phyloP scores from a whole-genome alignment of 2,797 vertebrate species.

The Hephaestus fuliginosus region DNA sequence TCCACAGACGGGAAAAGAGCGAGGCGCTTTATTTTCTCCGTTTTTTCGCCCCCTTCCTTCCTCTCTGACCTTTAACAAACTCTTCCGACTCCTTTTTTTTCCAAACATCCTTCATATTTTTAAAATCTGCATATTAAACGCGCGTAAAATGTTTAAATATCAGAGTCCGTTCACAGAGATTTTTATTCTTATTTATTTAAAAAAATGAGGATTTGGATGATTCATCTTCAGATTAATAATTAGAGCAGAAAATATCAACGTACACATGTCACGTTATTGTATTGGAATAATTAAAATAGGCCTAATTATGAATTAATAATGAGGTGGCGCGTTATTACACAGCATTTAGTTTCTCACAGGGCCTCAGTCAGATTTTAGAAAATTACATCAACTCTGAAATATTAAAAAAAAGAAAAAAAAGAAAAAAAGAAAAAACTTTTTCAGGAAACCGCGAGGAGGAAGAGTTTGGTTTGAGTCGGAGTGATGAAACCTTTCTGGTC shows the following conservation, averaged over 20 bases:
- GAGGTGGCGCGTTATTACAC: not conserved
- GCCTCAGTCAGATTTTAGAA: slow-evolving; percentile 14
- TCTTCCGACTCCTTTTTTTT: not conserved
- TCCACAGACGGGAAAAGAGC: no score
- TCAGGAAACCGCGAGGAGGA: slow-evolving; percentile 50
- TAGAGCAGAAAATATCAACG: not conserved
- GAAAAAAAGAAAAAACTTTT: not conserved
- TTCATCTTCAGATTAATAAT: not conserved
- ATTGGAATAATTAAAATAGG: not conserved
- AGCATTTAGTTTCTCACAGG: not conserved
- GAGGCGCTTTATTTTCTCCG: no score
- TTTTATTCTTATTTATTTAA: no score
- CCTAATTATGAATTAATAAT: not conserved
- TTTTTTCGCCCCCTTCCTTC: not conserved
- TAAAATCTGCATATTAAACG: not conserved
- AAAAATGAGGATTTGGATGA: no score
- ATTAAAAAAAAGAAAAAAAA: not conserved
- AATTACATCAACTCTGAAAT: not conserved
- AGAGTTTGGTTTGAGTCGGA: slow-evolving; percentile 57
- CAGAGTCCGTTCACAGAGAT: no score
- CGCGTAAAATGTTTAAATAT: no score
- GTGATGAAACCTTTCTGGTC: slow-evolving; percentile 45
- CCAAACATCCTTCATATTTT: not conserved
- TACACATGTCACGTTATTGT: fast-evolving
- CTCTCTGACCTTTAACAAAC: slow-evolving; percentile 31